Evolutionary conservation across 1,140 invertebrate species (phyloP).

Genomic region (Triops longicaudatus): DNA sequence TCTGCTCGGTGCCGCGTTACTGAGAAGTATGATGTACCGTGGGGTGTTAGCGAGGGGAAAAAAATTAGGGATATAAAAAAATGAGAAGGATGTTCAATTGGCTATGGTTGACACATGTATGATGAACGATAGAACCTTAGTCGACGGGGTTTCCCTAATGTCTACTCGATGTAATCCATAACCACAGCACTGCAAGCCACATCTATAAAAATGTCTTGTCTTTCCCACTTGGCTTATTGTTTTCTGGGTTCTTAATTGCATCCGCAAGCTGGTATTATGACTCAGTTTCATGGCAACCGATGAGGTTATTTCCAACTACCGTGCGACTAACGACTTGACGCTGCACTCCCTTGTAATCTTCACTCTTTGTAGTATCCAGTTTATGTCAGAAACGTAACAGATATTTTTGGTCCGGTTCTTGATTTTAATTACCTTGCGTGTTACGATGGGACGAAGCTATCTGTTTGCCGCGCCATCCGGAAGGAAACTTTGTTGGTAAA

Average conservation of each 20-base stretch:
- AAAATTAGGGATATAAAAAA: background rate
- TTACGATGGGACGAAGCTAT: background rate
- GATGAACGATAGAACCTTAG: conserved; percentile 12
- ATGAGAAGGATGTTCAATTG: conserved; percentile 8
- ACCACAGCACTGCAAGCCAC: conserved; percentile 3
- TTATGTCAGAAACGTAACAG: background rate
- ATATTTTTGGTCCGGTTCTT: too few relatives aligned
- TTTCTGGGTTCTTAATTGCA: conserved; percentile 3
- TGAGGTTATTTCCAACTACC: background rate
- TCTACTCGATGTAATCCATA: background rate
- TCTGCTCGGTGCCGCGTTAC: background rate
- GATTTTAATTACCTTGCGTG: background rate
- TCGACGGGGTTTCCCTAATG: background rate
- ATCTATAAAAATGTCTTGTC: conserved; percentile 10
- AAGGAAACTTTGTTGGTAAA: background rate
- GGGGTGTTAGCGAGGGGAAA: background rate
- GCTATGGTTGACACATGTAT: conserved; percentile 12
- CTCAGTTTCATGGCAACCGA: background rate
- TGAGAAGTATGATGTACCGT: background rate
- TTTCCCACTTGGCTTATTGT: conserved; percentile 15
- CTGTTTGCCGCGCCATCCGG: background rate
- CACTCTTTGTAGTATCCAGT: background rate
- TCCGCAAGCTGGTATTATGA: conserved; percentile 8
- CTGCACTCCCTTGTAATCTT: background rate
- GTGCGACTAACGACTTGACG: background rate